Percentiles rank a stretch among this genome's conserved stretches.
Conservation (phyloP, 2,797 vertebrate genomes). For the Lateolabrax maculatus region DNA sequence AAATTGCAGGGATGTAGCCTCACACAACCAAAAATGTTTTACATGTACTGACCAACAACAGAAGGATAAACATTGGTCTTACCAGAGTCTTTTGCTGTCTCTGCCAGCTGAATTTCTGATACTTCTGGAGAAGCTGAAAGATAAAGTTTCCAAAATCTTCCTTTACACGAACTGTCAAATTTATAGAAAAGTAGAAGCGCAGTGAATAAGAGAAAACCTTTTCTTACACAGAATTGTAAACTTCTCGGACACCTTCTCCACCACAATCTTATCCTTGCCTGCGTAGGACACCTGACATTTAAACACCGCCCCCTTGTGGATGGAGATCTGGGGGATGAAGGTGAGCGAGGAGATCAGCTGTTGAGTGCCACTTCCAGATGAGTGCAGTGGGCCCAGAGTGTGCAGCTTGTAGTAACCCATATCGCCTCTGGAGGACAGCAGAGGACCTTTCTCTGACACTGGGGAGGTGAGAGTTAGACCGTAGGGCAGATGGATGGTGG, state of each 20-base stretch:
- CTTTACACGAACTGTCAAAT: neutral
- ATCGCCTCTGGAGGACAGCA: constrained; percentile 76
- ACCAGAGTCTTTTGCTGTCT: constrained; percentile 81
- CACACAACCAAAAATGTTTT: neutral
- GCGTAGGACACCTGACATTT: constrained; percentile 87
- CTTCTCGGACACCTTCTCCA: constrained; percentile 85
- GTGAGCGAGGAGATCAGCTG: constrained; percentile 85
- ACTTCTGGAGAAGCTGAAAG: constrained; percentile 83
- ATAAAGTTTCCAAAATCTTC: neutral
- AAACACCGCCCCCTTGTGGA: constrained; percentile 85
- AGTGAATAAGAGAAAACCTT: neutral
- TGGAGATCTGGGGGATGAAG: constrained; percentile 84
- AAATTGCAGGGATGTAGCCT: neutral
- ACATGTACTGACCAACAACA: neutral
- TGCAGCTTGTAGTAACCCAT: constrained; percentile 86
- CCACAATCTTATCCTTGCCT: constrained; percentile 86
- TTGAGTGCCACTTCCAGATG: constrained; percentile 63
- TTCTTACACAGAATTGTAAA: constrained; percentile 85
- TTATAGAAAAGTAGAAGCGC: neutral
- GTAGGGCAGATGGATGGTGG: constrained; percentile 78
- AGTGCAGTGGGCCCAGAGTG: constrained; percentile 76
- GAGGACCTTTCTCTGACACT: constrained; percentile 81
- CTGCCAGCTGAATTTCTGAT: constrained; percentile 85
- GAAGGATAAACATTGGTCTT: neutral
- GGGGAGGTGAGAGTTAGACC: constrained; percentile 78